A percentile compares a stretch with the other conserved stretches of the same genome.
These are phyloP conservation scores for Melanerpes aurifrons DNA, from an alignment of 2,113 vertebrate species.

Conservation along the genomic window DNA sequence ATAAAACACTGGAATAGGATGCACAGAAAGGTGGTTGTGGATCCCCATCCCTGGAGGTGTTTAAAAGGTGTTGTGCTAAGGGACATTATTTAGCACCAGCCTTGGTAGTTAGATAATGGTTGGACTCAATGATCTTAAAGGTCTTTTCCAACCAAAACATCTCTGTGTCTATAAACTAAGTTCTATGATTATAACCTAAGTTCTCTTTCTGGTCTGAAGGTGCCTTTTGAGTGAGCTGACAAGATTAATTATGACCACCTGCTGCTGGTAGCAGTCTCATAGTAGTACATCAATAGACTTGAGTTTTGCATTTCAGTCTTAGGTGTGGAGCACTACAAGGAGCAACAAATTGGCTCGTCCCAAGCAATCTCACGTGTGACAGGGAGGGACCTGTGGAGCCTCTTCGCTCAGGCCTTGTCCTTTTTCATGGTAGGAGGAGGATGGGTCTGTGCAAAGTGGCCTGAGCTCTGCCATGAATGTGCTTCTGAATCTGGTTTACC, in stretches of 20 bases:
- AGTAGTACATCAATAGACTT: neutral
- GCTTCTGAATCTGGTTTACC: neutral
- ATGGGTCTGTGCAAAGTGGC: neutral
- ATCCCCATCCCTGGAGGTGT: too few relatives aligned
- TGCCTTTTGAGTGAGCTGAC: neutral
- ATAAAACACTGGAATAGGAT: too few relatives aligned
- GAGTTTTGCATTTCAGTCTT: neutral
- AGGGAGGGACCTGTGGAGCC: rapidly evolving
- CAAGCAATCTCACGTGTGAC: rapidly evolving
- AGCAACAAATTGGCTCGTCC: neutral
- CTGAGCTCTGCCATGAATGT: neutral
- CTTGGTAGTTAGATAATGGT: too few relatives aligned
- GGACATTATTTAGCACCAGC: too few relatives aligned
- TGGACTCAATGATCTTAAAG: too few relatives aligned
- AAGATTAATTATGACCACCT: neutral
- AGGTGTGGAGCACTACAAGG: neutral
- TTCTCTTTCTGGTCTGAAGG: neutral
- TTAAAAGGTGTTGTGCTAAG: too few relatives aligned
- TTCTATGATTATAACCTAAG: neutral
- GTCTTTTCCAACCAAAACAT: too few relatives aligned
- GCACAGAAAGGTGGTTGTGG: too few relatives aligned
- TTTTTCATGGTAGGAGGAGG: neutral
- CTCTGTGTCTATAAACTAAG: neutral
- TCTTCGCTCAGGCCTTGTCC: neutral
- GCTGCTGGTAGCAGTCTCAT: neutral